Percentiles rank a stretch among this genome's conserved stretches.
Evolutionary conservation across 2,888 invertebrate species (phyloP).

Genomic region (Mimumesa dahlbomi): DNA sequence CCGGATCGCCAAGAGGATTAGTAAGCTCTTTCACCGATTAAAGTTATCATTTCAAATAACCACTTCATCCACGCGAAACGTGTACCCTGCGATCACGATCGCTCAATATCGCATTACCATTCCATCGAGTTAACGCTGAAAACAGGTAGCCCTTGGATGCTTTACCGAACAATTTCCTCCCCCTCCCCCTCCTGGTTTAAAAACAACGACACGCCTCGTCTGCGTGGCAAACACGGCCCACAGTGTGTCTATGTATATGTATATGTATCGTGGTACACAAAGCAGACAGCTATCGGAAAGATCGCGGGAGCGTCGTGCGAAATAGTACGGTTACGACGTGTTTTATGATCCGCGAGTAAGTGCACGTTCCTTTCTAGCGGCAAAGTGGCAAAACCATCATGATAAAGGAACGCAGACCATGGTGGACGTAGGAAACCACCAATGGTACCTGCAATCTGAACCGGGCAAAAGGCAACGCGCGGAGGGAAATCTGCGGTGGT

Average conservation of each 20-base stretch:
- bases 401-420: slow-evolving; percentile 61
- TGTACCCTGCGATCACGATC: background rate
- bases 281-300: slow-evolving; percentile 21
- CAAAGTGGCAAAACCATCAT: slow-evolving; percentile 70
- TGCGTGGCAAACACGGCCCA: slow-evolving; percentile 9
- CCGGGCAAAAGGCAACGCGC: slow-evolving; percentile 7
- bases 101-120: background rate
- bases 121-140: slow-evolving; percentile 22
- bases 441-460: slow-evolving; percentile 34
- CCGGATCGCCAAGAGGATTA: no score
- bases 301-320: slow-evolving; percentile 41
- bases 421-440: slow-evolving; percentile 32
- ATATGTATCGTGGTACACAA: no score
- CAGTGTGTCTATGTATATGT: no score
- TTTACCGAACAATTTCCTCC: no score
- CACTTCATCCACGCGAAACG: background rate
- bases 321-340: slow-evolving; percentile 61
- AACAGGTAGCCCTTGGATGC: slow-evolving; percentile 29
- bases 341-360: slow-evolving; percentile 67
- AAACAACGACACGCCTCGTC: slow-evolving; percentile 44
- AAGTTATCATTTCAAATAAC: background rate
- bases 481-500: slow-evolving; percentile 52
- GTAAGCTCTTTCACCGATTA: no score
- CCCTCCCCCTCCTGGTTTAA: background rate
- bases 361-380: slow-evolving; percentile 65